These are phyloP conservation scores for Melanitta fusca DNA, from an alignment of 2,797 vertebrate genomes.

Conservation along the genomic window DNA sequence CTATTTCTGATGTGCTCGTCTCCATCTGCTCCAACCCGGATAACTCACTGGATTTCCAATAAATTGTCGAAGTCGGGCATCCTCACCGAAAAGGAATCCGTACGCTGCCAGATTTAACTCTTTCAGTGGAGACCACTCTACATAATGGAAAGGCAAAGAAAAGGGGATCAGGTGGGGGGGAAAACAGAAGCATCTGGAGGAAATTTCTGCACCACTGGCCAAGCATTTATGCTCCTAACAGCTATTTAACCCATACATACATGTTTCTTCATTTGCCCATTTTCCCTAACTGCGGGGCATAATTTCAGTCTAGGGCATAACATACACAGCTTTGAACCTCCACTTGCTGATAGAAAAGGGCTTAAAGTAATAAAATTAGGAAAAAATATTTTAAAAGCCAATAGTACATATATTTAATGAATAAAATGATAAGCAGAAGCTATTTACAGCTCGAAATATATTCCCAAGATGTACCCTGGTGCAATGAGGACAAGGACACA, in stretches of 20 bases:
- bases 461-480: background rate
- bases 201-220: slow-evolving; percentile 51
- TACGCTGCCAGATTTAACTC: background rate
- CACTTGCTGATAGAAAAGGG: background rate
- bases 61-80: background rate
- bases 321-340: background rate
- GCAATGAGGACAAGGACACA: background rate
- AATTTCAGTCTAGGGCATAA: background rate
- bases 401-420: background rate
- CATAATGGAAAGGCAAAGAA: background rate
- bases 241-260: background rate
- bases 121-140: background rate
- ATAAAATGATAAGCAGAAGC: background rate
- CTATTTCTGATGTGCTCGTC: background rate
- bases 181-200: slow-evolving; percentile 50
- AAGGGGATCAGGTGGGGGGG: slow-evolving; percentile 12
- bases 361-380: background rate
- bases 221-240: slow-evolving; percentile 36
- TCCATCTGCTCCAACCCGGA: background rate
- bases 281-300: background rate
- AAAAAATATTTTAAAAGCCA: background rate
- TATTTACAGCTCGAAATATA: background rate
- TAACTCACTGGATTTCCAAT: background rate
- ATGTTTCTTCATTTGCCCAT: background rate
- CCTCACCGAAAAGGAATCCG: background rate